phyloP scores from a whole-genome alignment of 1,140 invertebrate species.

The Subanguina moxae region DNA sequence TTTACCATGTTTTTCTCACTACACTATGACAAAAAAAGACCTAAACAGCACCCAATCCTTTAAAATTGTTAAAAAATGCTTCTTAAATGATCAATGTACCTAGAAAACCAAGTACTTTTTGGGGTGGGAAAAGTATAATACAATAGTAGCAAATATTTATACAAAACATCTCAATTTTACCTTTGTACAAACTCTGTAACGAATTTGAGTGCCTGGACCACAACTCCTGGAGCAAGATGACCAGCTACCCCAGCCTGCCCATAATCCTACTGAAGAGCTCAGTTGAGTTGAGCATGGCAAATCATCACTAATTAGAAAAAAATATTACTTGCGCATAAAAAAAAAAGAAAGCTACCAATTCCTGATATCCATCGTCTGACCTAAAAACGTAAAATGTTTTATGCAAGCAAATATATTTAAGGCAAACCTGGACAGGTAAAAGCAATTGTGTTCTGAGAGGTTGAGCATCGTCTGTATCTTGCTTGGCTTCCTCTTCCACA shows the following conservation, averaged over 20 bases:
- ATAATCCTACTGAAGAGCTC: constrained; percentile 18
- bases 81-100: no score
- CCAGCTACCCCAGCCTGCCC: constrained; percentile 48
- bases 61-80: no score
- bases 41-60: constrained; percentile 41
- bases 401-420: constrained; percentile 8
- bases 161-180: constrained; percentile 19
- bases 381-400: constrained; percentile 33
- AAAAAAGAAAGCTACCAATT: constrained; percentile 12
- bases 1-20: no score
- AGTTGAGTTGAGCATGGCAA: constrained; percentile 32
- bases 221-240: constrained; percentile 26
- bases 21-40: constrained; percentile 42
- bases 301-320: constrained; percentile 36
- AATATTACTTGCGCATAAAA: no score
- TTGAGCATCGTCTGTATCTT: constrained; percentile 52
- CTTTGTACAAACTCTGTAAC: constrained; percentile 22
- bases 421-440: constrained; percentile 51
- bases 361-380: constrained; percentile 56
- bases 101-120: no score
- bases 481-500: constrained; percentile 57
- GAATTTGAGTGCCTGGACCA: constrained; percentile 28
- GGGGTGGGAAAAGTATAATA: constrained; percentile 12
- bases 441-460: constrained; percentile 50
- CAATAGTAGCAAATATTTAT: no score